Base-by-base conservation (phyloP, 2,797 vertebrate genomes). In the Malurus leucopterus region DNA sequence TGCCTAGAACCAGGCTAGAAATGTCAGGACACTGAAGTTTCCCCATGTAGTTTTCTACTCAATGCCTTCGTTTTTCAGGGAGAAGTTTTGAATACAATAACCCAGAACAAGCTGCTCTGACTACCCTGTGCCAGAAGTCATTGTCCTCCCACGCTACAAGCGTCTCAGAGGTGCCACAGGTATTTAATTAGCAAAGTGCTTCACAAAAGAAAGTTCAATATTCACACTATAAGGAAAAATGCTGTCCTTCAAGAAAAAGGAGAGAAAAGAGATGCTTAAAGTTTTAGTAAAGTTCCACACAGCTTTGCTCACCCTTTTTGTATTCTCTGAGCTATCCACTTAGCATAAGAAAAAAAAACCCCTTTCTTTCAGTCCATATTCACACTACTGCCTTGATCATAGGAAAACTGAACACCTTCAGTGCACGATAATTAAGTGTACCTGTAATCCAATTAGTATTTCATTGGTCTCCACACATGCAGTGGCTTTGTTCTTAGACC, bases 371-470 rank as follows among this genome's bases (percentile, higher is more conserved):
- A 76, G 34, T 59, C 44, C 27, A 26, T 46, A 78, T 69, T 90
- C 65, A 73, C 58, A 58, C 68, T 41, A 50, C 44, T 68, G 50
- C 44, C 75, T 69, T 80, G 80, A 94, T 90, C 90, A 90, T 1
- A 72, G 30, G 53, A 46, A 83, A 88, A 69, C 3, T 53, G 61
- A 90, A 83, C 64, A 83, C 55, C 51, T 85, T 90, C 69, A 90
- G 40, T 68, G 29, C 32, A 92, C 0, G 26, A 90, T 92, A 92
- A 90, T 91, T 85, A 88, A 77, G 50, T 46, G 15, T 41, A 82
- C 67, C 54, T 92, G 51, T 80, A 91, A 89, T 62, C 62, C 69
- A 92, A 93, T 90, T 93, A 90, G 65, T 74, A 65, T 62, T 92
- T 90, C 62, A 73, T 41, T 63, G 49, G 58, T 84, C 43, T 93